Evolutionary conservation across 2,888 invertebrate genomes (phyloP), one percentile per base, ranked within the genome.

Genomic region (Cheilosia soror): DNA sequence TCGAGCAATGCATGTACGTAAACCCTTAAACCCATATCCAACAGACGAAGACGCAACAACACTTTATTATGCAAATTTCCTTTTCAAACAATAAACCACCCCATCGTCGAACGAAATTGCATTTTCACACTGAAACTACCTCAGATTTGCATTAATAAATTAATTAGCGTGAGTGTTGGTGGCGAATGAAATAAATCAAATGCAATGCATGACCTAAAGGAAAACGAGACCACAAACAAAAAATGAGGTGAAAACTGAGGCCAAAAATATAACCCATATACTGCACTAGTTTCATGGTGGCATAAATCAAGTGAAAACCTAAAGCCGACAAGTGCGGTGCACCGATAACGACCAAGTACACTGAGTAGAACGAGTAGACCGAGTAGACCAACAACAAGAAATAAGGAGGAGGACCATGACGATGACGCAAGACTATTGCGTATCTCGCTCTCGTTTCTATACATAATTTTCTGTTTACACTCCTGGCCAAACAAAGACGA

Each of bases 381-480:
- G 20, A 20, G 20, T 20, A 20, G 20, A 20, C 9, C 0, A 11
- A 11, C 27, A 63, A 27, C 69, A 66, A 65, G 47, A 47, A 71
- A 55, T 44, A 79, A 25, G 20, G 9, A 25, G 49, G 20, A 40
- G 37, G 58, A 69, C 63, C 71, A 40, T 76, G 71, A 76, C 84
- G 66, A 80, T 84, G 84, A 84, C 84, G 84, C 65, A 84, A 80
- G 51, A 47, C 53, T 42, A 79, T 71, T 79, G 65, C 84, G 65
- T 66, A 71, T 57, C 51, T 33, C 37, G 69, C 31, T 47, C 33
- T 72, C n/a, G 0, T 44, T 40, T 72, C 53, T 60, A 25, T 37
- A 7, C 1, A 9, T 57, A 20, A 33, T 53, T 37, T 53, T 27
- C 27, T 42, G 4, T 62, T 49, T 13, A 47, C 15, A 55, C 40